phyloP scores from a whole-genome alignment of 2,888 invertebrate species.

The Acleris sparsana region DNA sequence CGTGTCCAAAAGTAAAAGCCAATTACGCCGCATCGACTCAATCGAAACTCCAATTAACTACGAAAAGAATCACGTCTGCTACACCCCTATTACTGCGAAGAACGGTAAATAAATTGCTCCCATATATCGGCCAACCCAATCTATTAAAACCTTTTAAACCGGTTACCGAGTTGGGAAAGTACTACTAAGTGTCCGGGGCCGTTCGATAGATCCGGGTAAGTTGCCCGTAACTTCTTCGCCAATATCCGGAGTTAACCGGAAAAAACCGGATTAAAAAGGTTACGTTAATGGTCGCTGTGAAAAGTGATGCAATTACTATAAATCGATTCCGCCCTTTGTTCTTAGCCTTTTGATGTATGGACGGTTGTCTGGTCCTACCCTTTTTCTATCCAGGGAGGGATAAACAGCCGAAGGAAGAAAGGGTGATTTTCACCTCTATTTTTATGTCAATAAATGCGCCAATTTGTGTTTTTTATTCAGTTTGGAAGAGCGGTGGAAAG shows the following conservation, averaged over 20 bases:
- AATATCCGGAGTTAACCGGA: conserved; percentile 37
- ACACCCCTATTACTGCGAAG: conserved; percentile 27
- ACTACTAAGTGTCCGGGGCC: conserved; percentile 33
- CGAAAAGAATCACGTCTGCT: conserved; percentile 31
- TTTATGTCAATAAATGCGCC: conserved; percentile 19
- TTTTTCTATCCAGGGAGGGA: conserved; percentile 30
- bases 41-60: conserved; percentile 36
- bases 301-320: conserved; percentile 38
- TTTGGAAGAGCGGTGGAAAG: conserved; percentile 3
- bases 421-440: conserved; percentile 15
- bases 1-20: conserved; percentile 26
- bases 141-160: conserved; percentile 38
- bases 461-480: not conserved
- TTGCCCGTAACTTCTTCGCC: conserved; percentile 34
- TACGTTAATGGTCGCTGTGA: conserved; percentile 34
- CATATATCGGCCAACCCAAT: conserved; percentile 35
- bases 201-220: conserved; percentile 36
- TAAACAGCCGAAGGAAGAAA: conserved; percentile 8
- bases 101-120: conserved; percentile 34
- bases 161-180: conserved; percentile 33
- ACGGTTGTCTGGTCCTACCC: conserved; percentile 33
- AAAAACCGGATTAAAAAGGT: conserved; percentile 37
- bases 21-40: conserved; percentile 33
- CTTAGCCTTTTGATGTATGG: conserved; percentile 35
- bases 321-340: conserved; percentile 35